These are phyloP conservation scores for Capromys pilorides DNA, from an alignment of 2,797 vertebrate species.

Conservation along the genomic window DNA sequence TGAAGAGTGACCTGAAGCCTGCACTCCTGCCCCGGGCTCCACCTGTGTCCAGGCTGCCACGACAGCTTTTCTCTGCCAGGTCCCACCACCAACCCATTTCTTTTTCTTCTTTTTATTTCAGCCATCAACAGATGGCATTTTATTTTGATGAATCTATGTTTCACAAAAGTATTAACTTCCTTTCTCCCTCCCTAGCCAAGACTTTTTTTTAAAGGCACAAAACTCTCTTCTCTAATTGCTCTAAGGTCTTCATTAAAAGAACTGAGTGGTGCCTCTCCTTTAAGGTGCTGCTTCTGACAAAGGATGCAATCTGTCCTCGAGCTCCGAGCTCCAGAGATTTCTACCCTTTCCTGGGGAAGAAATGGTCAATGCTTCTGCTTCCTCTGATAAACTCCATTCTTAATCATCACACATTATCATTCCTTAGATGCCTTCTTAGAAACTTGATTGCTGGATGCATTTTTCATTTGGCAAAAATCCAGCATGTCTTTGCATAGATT, in stretches of 20 bases:
- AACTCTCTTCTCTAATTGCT: slow-evolving; percentile 22
- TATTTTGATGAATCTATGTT: slow-evolving; percentile 48
- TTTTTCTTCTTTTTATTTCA: not conserved
- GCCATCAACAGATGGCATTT: slow-evolving; percentile 48
- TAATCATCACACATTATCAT: slow-evolving; percentile 57
- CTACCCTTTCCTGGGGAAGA: slow-evolving; percentile 15
- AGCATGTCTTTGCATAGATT: slow-evolving; percentile 65
- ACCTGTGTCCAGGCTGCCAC: not conserved
- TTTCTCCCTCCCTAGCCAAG: not conserved
- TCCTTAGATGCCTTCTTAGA: slow-evolving; percentile 69
- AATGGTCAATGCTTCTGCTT: slow-evolving; percentile 29
- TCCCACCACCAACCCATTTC: not conserved
- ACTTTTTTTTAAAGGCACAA: slow-evolving; percentile 23
- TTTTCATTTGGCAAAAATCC: slow-evolving; percentile 76
- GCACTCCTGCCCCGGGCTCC: not conserved
- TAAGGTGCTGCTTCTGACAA: not conserved
- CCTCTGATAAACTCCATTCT: slow-evolving; percentile 45
- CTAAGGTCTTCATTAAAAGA: slow-evolving; percentile 29
- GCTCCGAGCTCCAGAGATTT: not conserved
- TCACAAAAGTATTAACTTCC: slow-evolving; percentile 49
- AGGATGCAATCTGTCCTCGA: not conserved
- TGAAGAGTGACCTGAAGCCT: not conserved
- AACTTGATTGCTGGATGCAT: slow-evolving; percentile 67
- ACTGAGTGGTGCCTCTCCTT: not conserved
- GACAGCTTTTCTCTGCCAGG: not conserved